phyloP scores from a whole-genome alignment of 2,797 vertebrate genomes.

The Mormyrus proboscirostris region DNA sequence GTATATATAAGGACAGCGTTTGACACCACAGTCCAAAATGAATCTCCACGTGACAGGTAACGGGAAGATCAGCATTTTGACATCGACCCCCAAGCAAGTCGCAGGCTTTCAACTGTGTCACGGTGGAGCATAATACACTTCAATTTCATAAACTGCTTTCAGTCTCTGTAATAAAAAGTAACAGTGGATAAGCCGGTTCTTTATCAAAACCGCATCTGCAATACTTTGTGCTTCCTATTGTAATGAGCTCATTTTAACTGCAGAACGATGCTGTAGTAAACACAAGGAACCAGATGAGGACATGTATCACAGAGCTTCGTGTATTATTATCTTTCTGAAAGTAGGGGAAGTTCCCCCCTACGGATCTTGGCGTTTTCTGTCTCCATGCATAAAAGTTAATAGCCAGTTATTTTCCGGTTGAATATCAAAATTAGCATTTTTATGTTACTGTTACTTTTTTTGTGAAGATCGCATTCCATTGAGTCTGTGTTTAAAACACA shows the following conservation, averaged over 20 bases:
- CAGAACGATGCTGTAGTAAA: background rate
- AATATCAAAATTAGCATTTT: background rate
- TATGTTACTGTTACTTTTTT: background rate
- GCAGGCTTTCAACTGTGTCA: slow-evolving; percentile 45
- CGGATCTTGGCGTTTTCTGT: background rate
- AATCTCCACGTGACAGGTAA: slow-evolving; percentile 49
- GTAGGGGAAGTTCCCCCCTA: background rate
- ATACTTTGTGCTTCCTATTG: background rate
- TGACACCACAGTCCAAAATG: slow-evolving; percentile 15
- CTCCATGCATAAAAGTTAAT: background rate
- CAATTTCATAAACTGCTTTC: slow-evolving; percentile 5
- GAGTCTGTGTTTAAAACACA: background rate
- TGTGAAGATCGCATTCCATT: background rate
- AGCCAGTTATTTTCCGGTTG: background rate
- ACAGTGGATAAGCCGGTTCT: background rate
- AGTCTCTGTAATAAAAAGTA: background rate
- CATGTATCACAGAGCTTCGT: background rate
- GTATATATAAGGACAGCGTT: slow-evolving; percentile 25
- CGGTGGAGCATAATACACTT: background rate
- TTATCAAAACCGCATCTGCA: background rate
- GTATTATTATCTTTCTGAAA: background rate
- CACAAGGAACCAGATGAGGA: background rate
- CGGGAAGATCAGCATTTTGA: slow-evolving; percentile 43
- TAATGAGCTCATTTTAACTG: background rate
- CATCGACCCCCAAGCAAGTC: slow-evolving; percentile 53